Percentiles rank a stretch among this genome's conserved stretches.
phyloP scores from a whole-genome alignment of 1,140 invertebrate species.

The Bombus balteatus region DNA sequence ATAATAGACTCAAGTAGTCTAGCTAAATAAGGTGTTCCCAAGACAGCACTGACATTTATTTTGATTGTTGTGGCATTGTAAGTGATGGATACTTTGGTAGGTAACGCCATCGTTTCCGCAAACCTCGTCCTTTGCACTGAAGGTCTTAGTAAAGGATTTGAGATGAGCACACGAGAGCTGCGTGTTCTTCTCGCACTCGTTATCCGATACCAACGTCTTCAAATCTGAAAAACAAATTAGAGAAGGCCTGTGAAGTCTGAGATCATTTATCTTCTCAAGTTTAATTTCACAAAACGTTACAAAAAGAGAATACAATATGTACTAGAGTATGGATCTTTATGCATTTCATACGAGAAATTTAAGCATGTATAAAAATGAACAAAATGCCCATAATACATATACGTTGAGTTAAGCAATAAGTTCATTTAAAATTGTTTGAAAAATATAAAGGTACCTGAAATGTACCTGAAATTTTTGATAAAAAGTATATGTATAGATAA shows the following conservation, averaged over 20 bases:
- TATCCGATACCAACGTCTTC: constrained; percentile 52
- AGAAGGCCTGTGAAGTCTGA: not conserved
- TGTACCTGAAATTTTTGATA: too few species aligned
- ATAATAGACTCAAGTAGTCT: not conserved
- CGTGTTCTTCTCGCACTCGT: constrained; percentile 65
- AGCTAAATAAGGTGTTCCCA: not conserved
- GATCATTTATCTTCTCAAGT: not conserved
- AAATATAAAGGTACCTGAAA: too few species aligned
- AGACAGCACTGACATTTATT: constrained; percentile 69
- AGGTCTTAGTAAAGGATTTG: constrained; percentile 45
- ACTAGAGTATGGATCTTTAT: too few species aligned
- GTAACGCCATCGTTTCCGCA: constrained; percentile 75
- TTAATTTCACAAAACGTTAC: not conserved
- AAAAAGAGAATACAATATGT: too few species aligned
- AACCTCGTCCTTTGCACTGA: constrained; percentile 50
- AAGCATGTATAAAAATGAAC: too few species aligned
- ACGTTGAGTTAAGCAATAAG: too few species aligned
- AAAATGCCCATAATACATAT: too few species aligned
- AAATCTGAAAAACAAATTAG: constrained; percentile 53
- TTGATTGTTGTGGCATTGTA: constrained; percentile 68
- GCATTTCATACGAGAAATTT: too few species aligned
- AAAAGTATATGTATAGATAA: too few species aligned
- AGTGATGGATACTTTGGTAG: constrained; percentile 70
- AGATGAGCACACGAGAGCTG: constrained; percentile 65
- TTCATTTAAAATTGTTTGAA: too few species aligned